These are phyloP conservation scores for Montipora capricornis DNA, from an alignment of 64 coral and sea anemone genomes.

Conservation along the genomic window DNA sequence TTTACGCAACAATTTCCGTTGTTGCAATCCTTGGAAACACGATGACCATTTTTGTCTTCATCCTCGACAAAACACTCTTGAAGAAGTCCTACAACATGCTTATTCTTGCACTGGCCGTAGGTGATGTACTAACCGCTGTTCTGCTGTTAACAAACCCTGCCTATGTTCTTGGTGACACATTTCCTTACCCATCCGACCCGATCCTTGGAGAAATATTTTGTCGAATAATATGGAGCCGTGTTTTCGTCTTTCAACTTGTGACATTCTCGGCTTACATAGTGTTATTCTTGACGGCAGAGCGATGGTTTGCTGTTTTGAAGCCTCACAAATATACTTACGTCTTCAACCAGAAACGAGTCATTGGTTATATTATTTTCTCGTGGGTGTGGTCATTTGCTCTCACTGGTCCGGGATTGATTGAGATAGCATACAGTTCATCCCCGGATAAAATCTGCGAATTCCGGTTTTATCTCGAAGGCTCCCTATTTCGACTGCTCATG, in stretches of 20 bases:
- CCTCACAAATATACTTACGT: conserved; percentile 40
- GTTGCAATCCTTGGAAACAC: conserved; percentile 42
- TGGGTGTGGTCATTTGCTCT: conserved; percentile 11
- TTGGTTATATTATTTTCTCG: conserved; percentile 9
- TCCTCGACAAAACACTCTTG: conserved; percentile 35
- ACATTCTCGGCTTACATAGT: conserved; percentile 50
- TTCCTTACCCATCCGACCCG: conserved; percentile 42
- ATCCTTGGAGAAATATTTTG: conserved; percentile 43
- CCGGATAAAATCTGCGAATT: not conserved
- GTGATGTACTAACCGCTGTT: conserved; percentile 40
- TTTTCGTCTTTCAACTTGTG: conserved; percentile 44
- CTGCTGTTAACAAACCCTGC: conserved; percentile 12
- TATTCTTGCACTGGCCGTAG: conserved; percentile 31
- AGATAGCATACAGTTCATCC: conserved; percentile 5
- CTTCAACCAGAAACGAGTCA: conserved; percentile 32
- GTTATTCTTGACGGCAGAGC: conserved; percentile 46
- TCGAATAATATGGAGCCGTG: conserved; percentile 46
- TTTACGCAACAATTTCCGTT: not conserved
- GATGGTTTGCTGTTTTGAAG: conserved; percentile 62
- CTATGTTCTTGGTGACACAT: conserved; percentile 47
- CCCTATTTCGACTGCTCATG: not conserved
- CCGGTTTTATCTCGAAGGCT: not conserved
- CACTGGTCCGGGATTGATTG: conserved; percentile 13
- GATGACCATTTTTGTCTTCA: conserved; percentile 44
- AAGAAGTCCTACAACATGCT: conserved; percentile 63